Base-by-base conservation (phyloP, 2,113 vertebrate species). In the Spermophilus dauricus region DNA sequence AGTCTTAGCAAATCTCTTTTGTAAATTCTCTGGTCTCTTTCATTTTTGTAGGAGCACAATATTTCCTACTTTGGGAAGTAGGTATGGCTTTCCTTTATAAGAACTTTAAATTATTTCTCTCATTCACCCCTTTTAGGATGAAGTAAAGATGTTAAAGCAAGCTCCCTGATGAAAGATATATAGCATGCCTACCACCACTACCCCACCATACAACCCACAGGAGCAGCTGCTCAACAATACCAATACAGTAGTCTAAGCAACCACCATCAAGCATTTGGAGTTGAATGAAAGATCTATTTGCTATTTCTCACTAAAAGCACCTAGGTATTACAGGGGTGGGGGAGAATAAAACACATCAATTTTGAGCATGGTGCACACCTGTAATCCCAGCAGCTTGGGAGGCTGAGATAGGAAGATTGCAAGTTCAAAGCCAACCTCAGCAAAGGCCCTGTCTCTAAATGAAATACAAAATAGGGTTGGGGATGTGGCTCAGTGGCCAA, bases 91-190 rank as follows among this genome's bases (percentile, higher is more conserved):
- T 81, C 56, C n/a, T 30, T 2, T 42, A 13, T 39, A 67, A 63
- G 51, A 26, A 86, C 70, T 76, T 94, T 5, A 48, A 30, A 48
- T n/a, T 30, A 51, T 65, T 89, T 93, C 39, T 93, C 81, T 97
- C 72, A 76, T 69, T 69, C 2, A 51, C 28, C 12, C n/a, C 34
- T 90, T 75, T 76, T 39, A 63, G 24, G 34, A 58, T 77, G 24
- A 86, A 80, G 76, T 58, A 63, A 80, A 96, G 58, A 94, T n/a
- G 45, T 26, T 51, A 51, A 84, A 24, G 72, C 28, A 82, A 24
- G 26, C 61, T 90, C 22, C 69, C 80, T 78, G 77, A 24, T 56
- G 58, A 77, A 26, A 91, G 56, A 80, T 8, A 22, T 1, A 28
- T 17, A 61, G 76, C 37, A 70, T 8, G 32, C 0, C 5, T 10